These are phyloP conservation scores for Hartigia nigra DNA, from an alignment of 2,888 invertebrate species.

Conservation along the genomic window DNA sequence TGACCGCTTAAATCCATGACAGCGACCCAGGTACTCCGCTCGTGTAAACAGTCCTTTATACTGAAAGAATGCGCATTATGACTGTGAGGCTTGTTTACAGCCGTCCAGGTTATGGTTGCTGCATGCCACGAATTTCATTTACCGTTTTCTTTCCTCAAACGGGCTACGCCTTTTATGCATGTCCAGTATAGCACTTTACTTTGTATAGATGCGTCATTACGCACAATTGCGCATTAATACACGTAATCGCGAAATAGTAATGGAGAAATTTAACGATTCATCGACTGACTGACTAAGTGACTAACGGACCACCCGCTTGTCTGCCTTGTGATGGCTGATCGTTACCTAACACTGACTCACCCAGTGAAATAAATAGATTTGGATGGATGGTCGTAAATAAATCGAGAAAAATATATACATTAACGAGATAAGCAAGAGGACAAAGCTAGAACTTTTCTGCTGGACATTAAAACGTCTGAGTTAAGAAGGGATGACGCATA, in stretches of 20 bases:
- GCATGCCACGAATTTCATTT: neutral
- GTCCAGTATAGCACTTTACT: neutral
- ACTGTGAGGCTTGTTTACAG: neutral
- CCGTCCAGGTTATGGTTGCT: neutral
- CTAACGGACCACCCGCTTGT: neutral
- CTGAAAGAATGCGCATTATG: neutral
- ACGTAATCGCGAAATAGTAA: neutral
- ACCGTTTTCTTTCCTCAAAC: neutral
- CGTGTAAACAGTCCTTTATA: constrained; percentile 37
- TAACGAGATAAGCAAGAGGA: neutral
- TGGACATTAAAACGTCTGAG: neutral
- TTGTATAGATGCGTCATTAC: neutral
- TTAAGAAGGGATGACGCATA: neutral
- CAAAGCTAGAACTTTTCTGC: neutral
- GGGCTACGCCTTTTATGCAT: neutral
- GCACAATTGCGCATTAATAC: neutral
- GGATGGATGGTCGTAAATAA: neutral
- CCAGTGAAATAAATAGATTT: neutral
- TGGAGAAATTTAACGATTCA: neutral
- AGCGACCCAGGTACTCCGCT: constrained; percentile 15
- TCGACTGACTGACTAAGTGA: neutral
- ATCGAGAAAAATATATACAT: neutral
- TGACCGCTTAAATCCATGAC: constrained; percentile 30
- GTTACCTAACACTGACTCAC: neutral
- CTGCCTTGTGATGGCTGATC: neutral